phyloP scores from a whole-genome alignment of 2,888 invertebrate genomes.

The Drosophila emarginata region DNA sequence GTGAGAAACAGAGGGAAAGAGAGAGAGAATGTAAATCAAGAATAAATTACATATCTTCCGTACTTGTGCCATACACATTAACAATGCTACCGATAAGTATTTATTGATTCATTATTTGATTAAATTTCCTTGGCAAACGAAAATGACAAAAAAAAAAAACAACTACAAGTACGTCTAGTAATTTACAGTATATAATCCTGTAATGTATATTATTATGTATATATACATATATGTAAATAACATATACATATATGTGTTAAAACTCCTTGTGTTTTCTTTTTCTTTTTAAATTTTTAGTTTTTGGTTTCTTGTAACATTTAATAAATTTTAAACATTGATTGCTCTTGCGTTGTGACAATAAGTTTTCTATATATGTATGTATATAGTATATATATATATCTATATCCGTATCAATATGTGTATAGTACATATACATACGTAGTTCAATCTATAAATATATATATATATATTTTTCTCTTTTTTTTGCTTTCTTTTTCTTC shows the following conservation, averaged over 20 bases:
- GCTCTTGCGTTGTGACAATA: conserved; percentile 72
- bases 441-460: conserved; percentile 58
- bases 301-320: conserved; percentile 53
- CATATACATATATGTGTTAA: conserved; percentile 38
- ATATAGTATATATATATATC: conserved; percentile 42
- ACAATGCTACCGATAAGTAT: conserved; percentile 1
- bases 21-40: conserved; percentile 30
- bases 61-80: not conserved
- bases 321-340: conserved; percentile 72
- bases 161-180: conserved; percentile 53
- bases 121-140: conserved; percentile 39
- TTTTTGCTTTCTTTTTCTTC: not conserved
- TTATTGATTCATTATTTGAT: not conserved
- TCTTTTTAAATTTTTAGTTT: conserved; percentile 21
- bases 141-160: conserved; percentile 16
- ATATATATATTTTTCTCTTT: conserved; percentile 12
- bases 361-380: conserved; percentile 51
- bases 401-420: conserved; percentile 48
- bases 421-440: conserved; percentile 34
- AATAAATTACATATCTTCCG: not conserved
- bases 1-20: conserved; percentile 38
- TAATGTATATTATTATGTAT: conserved; percentile 25
- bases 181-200: conserved; percentile 34
- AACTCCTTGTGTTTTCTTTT: conserved; percentile 31
- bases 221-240: conserved; percentile 20